phyloP scores from a whole-genome alignment of 2,797 vertebrate genomes.

The Macrochelys suwanniensis region DNA sequence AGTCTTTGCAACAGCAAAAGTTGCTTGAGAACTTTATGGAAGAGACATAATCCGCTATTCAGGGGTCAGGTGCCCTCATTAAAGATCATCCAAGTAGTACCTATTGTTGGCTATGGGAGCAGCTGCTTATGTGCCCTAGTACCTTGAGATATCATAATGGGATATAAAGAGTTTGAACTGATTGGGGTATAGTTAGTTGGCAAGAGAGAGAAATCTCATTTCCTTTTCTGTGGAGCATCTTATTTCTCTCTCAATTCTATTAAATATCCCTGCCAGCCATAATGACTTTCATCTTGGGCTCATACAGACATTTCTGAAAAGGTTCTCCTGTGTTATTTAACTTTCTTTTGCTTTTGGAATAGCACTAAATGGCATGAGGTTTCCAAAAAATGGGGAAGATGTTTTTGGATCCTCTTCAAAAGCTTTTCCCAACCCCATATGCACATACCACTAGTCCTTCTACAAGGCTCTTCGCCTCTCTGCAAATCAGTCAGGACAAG shows the following conservation, averaged over 20 bases:
- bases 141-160: neutral
- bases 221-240: neutral
- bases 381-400: neutral
- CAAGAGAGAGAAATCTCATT: neutral
- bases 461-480: neutral
- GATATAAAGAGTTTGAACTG: neutral
- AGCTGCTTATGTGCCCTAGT: neutral
- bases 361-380: too few relatives aligned
- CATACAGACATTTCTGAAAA: neutral
- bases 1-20: neutral
- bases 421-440: neutral
- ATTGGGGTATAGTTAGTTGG: neutral
- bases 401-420: neutral
- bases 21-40: neutral
- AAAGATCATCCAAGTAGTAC: neutral
- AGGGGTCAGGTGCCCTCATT: neutral
- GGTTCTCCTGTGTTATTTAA: neutral
- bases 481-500: neutral
- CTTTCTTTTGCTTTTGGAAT: neutral
- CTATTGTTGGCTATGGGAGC: neutral
- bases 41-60: neutral
- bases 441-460: neutral
- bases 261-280: neutral
- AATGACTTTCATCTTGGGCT: neutral
- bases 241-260: neutral